phyloP scores from a whole-genome alignment of 64 coral and sea anemone genomes.

The Stichodactyla helianthus region DNA sequence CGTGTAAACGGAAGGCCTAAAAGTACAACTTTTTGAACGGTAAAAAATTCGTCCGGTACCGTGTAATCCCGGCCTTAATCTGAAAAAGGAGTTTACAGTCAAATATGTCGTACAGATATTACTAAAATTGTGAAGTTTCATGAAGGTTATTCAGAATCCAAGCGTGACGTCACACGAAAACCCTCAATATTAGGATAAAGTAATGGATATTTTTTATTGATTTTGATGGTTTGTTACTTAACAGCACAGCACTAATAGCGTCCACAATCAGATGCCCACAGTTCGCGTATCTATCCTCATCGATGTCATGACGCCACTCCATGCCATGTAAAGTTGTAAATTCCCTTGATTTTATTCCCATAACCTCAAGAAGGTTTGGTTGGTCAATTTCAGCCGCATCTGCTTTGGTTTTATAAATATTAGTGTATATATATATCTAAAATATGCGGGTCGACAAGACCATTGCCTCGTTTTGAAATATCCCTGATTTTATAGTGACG shows the following conservation, averaged over 20 bases:
- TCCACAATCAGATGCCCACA: neutral
- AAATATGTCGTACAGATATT: too few species aligned
- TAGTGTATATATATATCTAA: neutral
- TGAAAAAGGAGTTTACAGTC: too few species aligned
- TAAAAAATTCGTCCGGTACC: too few species aligned
- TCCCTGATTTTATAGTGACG: neutral
- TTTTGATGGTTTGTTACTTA: neutral
- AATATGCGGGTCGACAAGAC: neutral
- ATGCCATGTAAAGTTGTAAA: neutral
- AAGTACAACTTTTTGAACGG: too few species aligned
- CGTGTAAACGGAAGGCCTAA: too few species aligned
- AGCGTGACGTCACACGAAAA: too few species aligned
- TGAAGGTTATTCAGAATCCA: too few species aligned
- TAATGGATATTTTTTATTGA: neutral
- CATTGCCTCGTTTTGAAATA: neutral
- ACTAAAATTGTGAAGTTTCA: too few species aligned
- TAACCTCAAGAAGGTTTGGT: neutral
- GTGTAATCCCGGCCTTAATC: too few species aligned
- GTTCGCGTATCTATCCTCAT: neutral
- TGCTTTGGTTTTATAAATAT: slow-evolving; percentile 3
- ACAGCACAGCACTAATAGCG: neutral
- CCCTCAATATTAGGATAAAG: too few species aligned
- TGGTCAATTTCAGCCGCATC: neutral
- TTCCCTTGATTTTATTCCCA: neutral
- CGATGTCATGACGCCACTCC: neutral